Base-by-base conservation (phyloP, 2,888 invertebrate species). In the Unio pictorum region DNA sequence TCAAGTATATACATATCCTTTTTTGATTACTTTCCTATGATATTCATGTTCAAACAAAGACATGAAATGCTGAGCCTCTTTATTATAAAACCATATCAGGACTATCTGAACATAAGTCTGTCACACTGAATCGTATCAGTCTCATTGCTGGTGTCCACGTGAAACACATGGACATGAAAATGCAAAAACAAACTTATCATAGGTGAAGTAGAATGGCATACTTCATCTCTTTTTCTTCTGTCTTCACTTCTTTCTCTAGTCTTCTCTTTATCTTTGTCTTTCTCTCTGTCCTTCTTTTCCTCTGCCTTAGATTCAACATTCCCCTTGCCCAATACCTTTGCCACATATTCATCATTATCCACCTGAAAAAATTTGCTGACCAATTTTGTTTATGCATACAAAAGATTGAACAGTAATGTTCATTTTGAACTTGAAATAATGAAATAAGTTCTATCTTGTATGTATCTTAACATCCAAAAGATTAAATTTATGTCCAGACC, bases 331-430 rank as follows among this genome's bases (percentile, higher is more conserved):
- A 90, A 79, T 34, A 91, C 87, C 78, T 86, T 87, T 71, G 86
- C 80, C 8, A 91, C 90, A 75, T 89, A 89, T 61, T 89, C 89
- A 68, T 87, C 87, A 76, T 90, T 90, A 75, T 91, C 86, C 61
- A 89, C 87, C 88, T 90, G 72, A 8, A 80, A 66, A 67, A 28
- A 23, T n/a, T 55, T 23, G 28, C n/a, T 55, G 20, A 45, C 23
- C 34, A 54, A 23, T 23, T 28, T 20, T 57, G 57, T 67, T 23
- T 65, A 56, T 55, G 15, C 18, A 20, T n/a, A 17, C 7, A n/a
- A n/a, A 56, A 3, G 20, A 65, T 65, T 23, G 3, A 7, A 18
- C 34, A 28, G 15, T 23, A 45, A 7, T 20, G 30, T 45, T 20
- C 54, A 20, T 54, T 20, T 20, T 63, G 54, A 45, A 63, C 15